A percentile compares a stretch with the other conserved stretches of the same genome.
Conservation (phyloP, 2,797 vertebrate species). For the Hypotaenidia okinawae region DNA sequence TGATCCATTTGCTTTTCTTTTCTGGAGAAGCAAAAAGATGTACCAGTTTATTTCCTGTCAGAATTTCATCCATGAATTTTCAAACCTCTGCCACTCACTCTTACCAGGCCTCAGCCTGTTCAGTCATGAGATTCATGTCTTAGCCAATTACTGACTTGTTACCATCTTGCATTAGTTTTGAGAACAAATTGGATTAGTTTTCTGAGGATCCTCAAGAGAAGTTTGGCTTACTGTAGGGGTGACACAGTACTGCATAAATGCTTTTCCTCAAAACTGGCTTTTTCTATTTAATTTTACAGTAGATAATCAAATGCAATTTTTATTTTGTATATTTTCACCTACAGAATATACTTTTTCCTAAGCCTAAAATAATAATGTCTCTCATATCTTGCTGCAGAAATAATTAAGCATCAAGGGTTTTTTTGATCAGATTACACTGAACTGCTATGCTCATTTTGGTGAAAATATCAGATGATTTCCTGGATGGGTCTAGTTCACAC, state of each 20-base stretch:
- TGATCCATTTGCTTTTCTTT: neutral
- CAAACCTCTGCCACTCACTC: neutral
- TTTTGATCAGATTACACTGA: neutral
- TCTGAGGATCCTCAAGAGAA: neutral
- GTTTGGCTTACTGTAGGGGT: neutral
- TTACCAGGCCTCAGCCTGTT: neutral
- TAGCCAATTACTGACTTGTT: neutral
- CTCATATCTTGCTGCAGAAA: neutral
- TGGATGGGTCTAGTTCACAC: neutral
- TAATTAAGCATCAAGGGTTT: neutral
- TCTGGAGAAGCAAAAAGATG: neutral
- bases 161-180: neutral
- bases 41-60: neutral
- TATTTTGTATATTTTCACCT: neutral
- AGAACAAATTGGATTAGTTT: neutral
- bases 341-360: neutral
- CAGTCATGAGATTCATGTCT: neutral
- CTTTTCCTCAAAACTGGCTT: neutral
- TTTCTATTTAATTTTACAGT: neutral
- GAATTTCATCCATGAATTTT: neutral
- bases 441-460: neutral
- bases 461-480: constrained; percentile 7
- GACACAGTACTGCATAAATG: neutral
- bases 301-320: neutral
- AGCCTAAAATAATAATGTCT: neutral